phyloP scores from a whole-genome alignment of 53 echinoderm and acorn worm species.

The Zoroaster sp. region DNA sequence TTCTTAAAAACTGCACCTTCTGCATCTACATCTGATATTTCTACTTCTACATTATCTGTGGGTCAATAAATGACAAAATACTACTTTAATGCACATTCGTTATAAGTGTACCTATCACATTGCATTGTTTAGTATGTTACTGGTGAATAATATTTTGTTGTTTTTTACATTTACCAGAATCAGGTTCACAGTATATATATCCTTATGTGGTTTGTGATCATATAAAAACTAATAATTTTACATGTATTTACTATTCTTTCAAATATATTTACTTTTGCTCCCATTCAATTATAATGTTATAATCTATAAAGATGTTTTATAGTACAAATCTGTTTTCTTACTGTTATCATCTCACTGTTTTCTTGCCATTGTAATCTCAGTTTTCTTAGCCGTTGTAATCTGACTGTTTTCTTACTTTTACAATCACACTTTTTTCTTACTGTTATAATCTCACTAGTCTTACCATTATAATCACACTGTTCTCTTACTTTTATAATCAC shows the following conservation, averaged over 20 bases:
- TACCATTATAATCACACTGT: too few species aligned
- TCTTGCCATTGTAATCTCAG: background rate
- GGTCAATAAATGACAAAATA: background rate
- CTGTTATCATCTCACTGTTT: background rate
- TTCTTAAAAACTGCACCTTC: background rate
- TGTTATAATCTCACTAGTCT: too few species aligned
- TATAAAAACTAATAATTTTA: too few species aligned
- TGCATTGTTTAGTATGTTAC: too few species aligned
- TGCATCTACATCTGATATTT: background rate
- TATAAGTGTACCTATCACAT: background rate
- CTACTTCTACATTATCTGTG: background rate
- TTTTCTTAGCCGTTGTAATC: background rate
- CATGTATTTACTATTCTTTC: background rate
- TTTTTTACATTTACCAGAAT: background rate
- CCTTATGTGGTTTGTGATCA: too few species aligned
- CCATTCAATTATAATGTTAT: too few species aligned
- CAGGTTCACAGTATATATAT: too few species aligned
- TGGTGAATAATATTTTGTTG: background rate
- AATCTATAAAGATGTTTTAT: too few species aligned
- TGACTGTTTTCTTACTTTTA: too few species aligned
- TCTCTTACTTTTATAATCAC: too few species aligned
- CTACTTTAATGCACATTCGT: background rate
- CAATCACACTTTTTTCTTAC: too few species aligned
- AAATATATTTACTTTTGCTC: too few species aligned
- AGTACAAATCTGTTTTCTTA: background rate